phyloP scores from a whole-genome alignment of 2,888 invertebrate genomes.

The Rhamphomyia laevipes region DNA sequence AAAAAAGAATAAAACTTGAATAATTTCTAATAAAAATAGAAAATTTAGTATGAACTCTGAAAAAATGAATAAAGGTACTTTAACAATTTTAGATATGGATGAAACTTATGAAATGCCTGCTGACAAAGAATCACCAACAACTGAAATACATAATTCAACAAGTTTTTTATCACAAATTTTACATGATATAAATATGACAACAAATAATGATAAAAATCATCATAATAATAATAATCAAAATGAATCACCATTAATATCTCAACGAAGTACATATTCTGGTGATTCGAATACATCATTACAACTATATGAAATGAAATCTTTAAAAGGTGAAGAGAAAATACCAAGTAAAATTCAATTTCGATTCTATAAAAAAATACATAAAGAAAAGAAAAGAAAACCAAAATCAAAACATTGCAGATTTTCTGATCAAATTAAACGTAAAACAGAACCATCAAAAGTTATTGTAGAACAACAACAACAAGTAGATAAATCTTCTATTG shows the following conservation, averaged over 20 bases:
- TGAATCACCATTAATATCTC: not conserved
- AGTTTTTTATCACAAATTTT: no score
- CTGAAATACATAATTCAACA: no score
- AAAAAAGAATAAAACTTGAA: no score
- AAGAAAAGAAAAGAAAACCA: not conserved
- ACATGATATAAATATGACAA: no score
- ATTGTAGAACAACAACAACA: not conserved
- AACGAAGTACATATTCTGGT: not conserved
- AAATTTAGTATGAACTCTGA: no score
- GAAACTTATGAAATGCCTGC: no score
- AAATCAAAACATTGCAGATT: not conserved
- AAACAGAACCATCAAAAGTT: not conserved
- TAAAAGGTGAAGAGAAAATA: constrained; percentile 7
- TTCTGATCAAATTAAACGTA: not conserved
- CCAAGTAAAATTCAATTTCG: constrained; percentile 32
- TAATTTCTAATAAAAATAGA: no score
- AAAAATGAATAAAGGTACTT: no score
- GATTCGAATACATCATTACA: not conserved
- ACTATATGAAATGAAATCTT: not conserved
- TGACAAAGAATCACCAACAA: no score
- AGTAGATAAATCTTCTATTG: not conserved
- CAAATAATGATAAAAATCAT: no score
- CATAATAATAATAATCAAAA: no score
- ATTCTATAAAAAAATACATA: constrained; percentile 20
- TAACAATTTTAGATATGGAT: no score